phyloP scores from a whole-genome alignment of 64 coral and sea anemone species.

The Dendrophyllia cribrosa region DNA sequence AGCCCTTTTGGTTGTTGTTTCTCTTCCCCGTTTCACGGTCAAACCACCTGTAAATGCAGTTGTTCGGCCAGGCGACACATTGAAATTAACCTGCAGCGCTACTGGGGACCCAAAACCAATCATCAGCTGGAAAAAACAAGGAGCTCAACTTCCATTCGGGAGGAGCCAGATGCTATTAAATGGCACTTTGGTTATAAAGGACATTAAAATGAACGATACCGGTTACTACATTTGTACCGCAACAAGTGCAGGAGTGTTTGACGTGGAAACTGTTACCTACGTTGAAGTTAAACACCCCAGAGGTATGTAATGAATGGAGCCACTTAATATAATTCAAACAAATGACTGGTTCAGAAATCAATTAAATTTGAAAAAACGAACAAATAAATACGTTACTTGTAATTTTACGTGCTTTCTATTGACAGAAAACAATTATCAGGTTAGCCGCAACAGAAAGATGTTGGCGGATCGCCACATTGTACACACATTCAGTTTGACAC shows the following conservation, averaged over 20 bases:
- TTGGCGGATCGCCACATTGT: no score
- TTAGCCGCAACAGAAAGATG: no score
- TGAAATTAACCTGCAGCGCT: neutral
- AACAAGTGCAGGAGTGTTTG: neutral
- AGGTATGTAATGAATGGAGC: no score
- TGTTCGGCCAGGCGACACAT: neutral
- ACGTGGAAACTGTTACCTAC: no score
- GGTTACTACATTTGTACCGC: conserved; percentile 62
- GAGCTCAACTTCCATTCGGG: neutral
- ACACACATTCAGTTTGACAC: no score
- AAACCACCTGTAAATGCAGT: neutral
- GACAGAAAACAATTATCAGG: no score
- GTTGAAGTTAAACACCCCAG: no score
- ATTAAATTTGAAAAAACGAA: no score
- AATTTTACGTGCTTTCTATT: no score
- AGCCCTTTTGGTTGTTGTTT: neutral
- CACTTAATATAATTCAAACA: no score
- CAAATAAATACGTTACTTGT: neutral
- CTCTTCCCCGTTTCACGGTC: no score
- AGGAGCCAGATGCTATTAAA: neutral
- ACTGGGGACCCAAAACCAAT: neutral
- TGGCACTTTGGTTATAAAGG: conserved; percentile 5
- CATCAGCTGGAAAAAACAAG: neutral
- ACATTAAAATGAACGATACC: neutral
- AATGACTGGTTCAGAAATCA: no score